A percentile compares a stretch with the other conserved stretches of the same genome.
These are phyloP conservation scores for Chelonoidis abingdonii DNA, from an alignment of 2,113 vertebrate species.

Conservation along the genomic window DNA sequence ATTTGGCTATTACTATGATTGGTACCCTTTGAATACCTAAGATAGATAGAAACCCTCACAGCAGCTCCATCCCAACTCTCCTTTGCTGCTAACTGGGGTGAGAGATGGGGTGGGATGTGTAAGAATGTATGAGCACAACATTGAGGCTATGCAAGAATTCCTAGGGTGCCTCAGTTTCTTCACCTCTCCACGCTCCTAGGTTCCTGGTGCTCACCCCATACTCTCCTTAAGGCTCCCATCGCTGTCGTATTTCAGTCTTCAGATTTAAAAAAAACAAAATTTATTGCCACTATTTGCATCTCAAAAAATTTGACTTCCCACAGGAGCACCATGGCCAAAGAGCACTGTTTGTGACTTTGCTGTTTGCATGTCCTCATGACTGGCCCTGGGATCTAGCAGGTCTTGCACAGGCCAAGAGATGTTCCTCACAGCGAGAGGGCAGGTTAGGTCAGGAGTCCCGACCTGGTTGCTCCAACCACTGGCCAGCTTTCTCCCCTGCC, in stretches of 20 bases:
- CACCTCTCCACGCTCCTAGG: no score
- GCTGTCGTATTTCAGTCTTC: background rate
- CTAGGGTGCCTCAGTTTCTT: background rate
- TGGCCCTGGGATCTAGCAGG: rapidly evolving
- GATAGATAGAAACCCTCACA: background rate
- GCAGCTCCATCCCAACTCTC: background rate
- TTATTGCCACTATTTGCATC: background rate
- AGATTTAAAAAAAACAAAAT: background rate
- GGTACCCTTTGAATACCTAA: background rate
- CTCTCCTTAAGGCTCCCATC: background rate
- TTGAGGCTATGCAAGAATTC: background rate
- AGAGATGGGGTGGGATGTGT: background rate
- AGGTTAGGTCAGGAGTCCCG: background rate
- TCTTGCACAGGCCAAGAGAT: background rate
- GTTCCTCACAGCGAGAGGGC: background rate
- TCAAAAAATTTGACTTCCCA: background rate
- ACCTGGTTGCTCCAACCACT: background rate
- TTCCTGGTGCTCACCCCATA: background rate
- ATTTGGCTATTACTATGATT: background rate
- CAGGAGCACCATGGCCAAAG: background rate
- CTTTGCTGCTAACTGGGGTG: background rate
- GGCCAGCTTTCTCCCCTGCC: background rate
- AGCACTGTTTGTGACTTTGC: background rate
- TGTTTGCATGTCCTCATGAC: background rate
- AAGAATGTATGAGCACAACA: no score